Conservation (phyloP, 2,797 vertebrate genomes). For the Melanogrammus aeglefinus region DNA sequence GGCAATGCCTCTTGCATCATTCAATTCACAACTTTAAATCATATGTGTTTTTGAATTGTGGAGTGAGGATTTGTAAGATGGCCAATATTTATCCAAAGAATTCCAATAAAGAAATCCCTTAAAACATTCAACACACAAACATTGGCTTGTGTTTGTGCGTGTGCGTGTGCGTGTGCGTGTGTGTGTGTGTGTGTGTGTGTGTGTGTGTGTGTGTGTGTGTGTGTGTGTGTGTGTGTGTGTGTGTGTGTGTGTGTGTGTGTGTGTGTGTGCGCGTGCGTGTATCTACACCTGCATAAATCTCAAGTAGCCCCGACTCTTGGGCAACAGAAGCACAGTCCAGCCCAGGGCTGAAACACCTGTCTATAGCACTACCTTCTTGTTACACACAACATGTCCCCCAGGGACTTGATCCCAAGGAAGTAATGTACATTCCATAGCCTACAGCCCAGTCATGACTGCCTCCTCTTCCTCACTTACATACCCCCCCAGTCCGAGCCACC, state of each 20-base stretch:
- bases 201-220: background rate
- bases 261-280: background rate
- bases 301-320: background rate
- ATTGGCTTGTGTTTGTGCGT: background rate
- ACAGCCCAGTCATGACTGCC: constrained; percentile 24
- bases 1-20: background rate
- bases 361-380: background rate
- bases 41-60: background rate
- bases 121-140: background rate
- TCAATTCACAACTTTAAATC: background rate
- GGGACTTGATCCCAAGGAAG: too few species aligned
- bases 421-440: too few species aligned
- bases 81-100: background rate
- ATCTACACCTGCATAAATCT: background rate
- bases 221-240: background rate
- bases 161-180: background rate
- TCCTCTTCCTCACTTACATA: constrained; percentile 8
- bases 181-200: background rate
- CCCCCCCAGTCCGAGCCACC: background rate
- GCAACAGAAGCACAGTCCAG: background rate
- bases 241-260: background rate
- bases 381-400: background rate
- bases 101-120: too few species aligned
- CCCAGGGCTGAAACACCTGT: too few species aligned
- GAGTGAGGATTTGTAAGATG: background rate